These are phyloP conservation scores for Noctua pronuba DNA, from an alignment of 2,888 invertebrate species.

Conservation along the genomic window DNA sequence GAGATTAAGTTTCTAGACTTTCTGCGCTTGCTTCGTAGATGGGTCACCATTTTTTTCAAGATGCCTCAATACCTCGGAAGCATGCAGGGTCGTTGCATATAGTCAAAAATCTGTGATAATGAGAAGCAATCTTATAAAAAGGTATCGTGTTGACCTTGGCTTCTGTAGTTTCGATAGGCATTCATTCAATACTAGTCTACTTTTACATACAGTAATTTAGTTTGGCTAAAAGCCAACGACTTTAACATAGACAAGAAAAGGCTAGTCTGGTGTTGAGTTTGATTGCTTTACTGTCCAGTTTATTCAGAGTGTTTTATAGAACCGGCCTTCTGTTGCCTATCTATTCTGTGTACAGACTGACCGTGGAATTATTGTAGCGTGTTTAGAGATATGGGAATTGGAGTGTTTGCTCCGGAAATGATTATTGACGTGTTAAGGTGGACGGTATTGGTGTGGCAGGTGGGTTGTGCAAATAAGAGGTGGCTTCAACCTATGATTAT, in stretches of 20 bases:
- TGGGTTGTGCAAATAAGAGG: background rate
- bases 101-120: background rate
- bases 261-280: background rate
- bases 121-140: background rate
- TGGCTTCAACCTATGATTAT: background rate
- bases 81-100: background rate
- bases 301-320: background rate
- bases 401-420: slow-evolving; percentile 23
- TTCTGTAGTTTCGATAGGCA: background rate
- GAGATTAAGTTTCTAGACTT: background rate
- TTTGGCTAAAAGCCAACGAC: background rate
- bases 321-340: background rate
- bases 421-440: slow-evolving; percentile 34
- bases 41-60: background rate
- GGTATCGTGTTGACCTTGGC: background rate
- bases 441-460: background rate
- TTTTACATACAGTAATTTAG: background rate
- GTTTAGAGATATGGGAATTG: slow-evolving; percentile 28
- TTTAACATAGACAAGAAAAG: background rate
- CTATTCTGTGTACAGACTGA: slow-evolving; percentile 8
- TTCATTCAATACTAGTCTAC: background rate
- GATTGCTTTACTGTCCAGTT: background rate
- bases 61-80: background rate
- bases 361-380: slow-evolving; percentile 46
- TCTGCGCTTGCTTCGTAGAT: background rate